phyloP scores from a whole-genome alignment of 2,113 vertebrate genomes.

The Mesitornis unicolor region DNA sequence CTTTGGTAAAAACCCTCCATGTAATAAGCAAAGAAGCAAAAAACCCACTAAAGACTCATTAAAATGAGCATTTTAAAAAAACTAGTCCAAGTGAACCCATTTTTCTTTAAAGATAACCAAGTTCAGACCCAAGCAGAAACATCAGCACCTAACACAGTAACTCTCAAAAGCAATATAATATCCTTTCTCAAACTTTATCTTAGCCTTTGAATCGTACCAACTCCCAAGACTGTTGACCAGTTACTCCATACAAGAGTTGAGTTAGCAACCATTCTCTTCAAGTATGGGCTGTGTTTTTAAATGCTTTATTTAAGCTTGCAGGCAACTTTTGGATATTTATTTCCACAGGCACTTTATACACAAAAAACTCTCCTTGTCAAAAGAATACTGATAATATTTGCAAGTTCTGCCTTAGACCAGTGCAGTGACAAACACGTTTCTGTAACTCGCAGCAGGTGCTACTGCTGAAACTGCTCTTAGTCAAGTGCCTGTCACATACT shows the following conservation, averaged over 20 bases:
- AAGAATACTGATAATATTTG: neutral
- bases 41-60: neutral
- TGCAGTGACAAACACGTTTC: neutral
- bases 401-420: neutral
- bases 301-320: neutral
- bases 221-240: rapidly evolving
- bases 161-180: neutral
- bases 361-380: neutral
- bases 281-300: neutral
- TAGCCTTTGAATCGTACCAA: neutral
- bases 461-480: neutral
- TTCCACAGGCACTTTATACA: slow-evolving; percentile 18
- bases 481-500: neutral
- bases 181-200: neutral
- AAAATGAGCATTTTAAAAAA: neutral
- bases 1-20: neutral
- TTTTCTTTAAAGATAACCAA: neutral
- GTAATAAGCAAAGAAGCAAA: neutral
- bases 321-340: neutral
- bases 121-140: neutral
- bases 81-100: neutral
- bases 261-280: neutral
- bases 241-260: neutral
- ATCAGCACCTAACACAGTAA: neutral
- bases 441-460: neutral